Evolutionary conservation across 2,888 invertebrate species (phyloP).

Genomic region (Geotrupes spiniger): DNA sequence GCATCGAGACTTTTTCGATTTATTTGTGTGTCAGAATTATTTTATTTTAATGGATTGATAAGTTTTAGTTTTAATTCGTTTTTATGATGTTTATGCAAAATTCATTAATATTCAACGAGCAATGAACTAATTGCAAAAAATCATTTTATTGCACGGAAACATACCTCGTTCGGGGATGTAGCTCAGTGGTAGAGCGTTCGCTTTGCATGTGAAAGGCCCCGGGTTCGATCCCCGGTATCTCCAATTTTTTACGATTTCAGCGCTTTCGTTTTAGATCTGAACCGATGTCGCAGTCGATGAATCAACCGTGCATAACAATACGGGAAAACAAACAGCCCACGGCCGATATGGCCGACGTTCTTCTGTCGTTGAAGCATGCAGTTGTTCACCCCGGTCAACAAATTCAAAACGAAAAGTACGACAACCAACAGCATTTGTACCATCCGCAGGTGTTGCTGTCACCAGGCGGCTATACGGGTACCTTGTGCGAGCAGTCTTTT

Average conservation of each 20-base stretch:
- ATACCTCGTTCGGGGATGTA: too few relatives aligned
- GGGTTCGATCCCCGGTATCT: conserved; percentile 98
- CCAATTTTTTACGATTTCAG: conserved; percentile 50
- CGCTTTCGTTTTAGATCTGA: background rate
- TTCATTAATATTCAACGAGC: too few relatives aligned
- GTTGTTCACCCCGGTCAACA: conserved; percentile 74
- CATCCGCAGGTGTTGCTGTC: conserved; percentile 63
- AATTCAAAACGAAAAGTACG: conserved; percentile 34
- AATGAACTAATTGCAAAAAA: too few relatives aligned
- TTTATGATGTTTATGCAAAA: too few relatives aligned
- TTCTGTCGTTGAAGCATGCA: conserved; percentile 83
- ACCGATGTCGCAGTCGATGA: conserved; percentile 13
- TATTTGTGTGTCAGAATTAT: too few relatives aligned
- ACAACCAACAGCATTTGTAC: conserved; percentile 48
- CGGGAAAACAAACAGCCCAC: conserved; percentile 51
- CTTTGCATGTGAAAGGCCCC: conserved; percentile 99
- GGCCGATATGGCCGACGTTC: conserved; percentile 82
- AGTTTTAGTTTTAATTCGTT: too few relatives aligned
- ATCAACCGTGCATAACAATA: conserved; percentile 23
- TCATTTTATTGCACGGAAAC: too few relatives aligned
- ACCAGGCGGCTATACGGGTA: conserved; percentile 50
- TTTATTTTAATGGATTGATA: too few relatives aligned
- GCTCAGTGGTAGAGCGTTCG: conserved; percentile 99
- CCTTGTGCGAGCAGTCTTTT: conserved; percentile 42
- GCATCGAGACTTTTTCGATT: too few relatives aligned